Conservation (phyloP, 2,113 vertebrate species). For the Nematolebias whitei region DNA sequence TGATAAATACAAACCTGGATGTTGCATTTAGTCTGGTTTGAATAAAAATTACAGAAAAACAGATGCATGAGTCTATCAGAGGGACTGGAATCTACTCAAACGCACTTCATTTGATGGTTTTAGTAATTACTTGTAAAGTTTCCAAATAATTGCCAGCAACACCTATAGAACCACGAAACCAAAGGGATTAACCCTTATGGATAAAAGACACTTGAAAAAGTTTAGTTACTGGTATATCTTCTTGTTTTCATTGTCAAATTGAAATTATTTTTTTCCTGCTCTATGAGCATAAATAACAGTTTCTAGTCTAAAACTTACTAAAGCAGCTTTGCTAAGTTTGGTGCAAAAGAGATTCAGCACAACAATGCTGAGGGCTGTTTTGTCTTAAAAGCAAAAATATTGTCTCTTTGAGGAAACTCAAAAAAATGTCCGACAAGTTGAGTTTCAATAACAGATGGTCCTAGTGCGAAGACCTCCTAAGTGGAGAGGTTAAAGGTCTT, state of each 20-base stretch:
- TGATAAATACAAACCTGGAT: conserved; percentile 2
- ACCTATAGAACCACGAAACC: background rate
- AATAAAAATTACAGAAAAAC: conserved; percentile 4
- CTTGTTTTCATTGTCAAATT: background rate
- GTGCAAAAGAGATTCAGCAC: background rate
- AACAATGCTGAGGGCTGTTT: background rate
- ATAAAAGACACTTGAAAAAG: background rate
- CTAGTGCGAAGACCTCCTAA: conserved; percentile 9
- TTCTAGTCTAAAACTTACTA: background rate
- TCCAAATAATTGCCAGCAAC: background rate
- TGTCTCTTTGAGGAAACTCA: background rate
- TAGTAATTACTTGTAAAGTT: background rate
- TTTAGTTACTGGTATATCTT: background rate
- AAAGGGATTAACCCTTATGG: conserved; percentile 13
- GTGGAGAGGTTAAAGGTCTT: conserved; percentile 18
- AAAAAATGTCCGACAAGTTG: background rate
- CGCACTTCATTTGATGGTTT: background rate
- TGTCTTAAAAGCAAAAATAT: background rate
- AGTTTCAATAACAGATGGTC: conserved; percentile 5
- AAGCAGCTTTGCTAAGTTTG: background rate
- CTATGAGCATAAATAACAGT: conserved; percentile 14
- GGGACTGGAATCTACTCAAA: background rate
- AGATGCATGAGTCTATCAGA: background rate
- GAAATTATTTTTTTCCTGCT: conserved; percentile 11
- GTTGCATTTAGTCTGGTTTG: background rate